Evolutionary conservation across 2,797 vertebrate genomes (phyloP).

Genomic region (Premnoplex brunnescens): DNA sequence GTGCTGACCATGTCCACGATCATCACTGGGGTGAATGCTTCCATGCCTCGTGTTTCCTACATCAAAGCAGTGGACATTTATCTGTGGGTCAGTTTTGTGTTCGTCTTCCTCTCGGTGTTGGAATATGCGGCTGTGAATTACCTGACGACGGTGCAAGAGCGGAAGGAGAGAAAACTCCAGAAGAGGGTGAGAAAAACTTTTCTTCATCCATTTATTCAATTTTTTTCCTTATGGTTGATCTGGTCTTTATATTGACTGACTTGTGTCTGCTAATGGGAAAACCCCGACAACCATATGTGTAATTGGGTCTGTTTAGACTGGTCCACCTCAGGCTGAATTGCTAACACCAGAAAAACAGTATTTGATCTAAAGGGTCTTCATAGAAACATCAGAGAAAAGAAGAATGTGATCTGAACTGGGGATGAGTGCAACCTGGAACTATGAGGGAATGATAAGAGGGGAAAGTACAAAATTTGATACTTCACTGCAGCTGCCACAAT

Average conservation of each 20-base stretch:
- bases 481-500: not conserved
- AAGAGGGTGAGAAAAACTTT: slow-evolving; percentile 72
- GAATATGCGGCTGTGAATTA: slow-evolving; percentile 93
- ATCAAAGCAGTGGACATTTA: slow-evolving; percentile 95
- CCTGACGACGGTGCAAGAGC: slow-evolving; percentile 85
- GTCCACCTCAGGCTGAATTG: not conserved
- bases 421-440: not conserved
- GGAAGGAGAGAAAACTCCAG: slow-evolving; percentile 82
- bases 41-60: slow-evolving; percentile 94
- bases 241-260: not conserved
- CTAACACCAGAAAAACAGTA: not conserved
- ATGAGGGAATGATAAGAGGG: not conserved
- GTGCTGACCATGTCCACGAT: slow-evolving; percentile 91
- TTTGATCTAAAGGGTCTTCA: not conserved
- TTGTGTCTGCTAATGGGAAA: not conserved
- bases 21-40: slow-evolving; percentile 92
- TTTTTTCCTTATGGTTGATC: not conserved
- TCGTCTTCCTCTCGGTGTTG: slow-evolving; percentile 90
- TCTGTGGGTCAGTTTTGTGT: slow-evolving; percentile 94
- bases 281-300: not conserved
- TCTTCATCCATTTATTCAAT: not conserved
- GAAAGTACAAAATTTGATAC: not conserved
- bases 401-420: not conserved
- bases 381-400: not conserved
- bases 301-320: not conserved